These are phyloP conservation scores for Nothoprocta pentlandii DNA, from an alignment of 2,113 vertebrate species.

Conservation along the genomic window DNA sequence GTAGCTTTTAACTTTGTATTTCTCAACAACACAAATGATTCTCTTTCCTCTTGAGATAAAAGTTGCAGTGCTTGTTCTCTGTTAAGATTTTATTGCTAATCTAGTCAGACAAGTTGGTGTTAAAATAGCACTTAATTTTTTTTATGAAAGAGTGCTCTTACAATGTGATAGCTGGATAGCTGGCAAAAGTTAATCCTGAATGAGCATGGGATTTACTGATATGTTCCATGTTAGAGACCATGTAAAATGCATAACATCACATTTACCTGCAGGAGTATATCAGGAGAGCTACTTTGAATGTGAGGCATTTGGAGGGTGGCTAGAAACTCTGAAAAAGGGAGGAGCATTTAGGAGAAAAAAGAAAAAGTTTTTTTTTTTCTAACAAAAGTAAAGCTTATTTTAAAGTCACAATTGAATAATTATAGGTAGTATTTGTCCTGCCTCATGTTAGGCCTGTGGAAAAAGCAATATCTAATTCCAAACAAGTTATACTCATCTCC, in stretches of 20 bases:
- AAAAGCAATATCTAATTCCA: no score
- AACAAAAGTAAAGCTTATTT: no score
- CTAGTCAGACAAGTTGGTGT: not conserved
- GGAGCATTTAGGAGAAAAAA: not conserved
- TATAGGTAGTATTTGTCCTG: no score
- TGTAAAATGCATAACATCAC: not conserved
- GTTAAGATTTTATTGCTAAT: not conserved
- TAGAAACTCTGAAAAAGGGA: not conserved
- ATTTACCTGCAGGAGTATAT: not conserved
- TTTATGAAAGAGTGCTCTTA: not conserved
- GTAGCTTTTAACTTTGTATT: not conserved
- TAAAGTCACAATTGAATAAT: no score
- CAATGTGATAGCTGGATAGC: not conserved
- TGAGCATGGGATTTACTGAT: accelerated
- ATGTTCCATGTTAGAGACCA: accelerated
- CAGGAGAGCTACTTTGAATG: not conserved
- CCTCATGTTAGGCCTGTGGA: no score
- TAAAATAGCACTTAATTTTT: not conserved
- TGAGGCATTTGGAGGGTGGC: accelerated
- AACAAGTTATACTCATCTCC: no score
- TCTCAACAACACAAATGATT: not conserved
- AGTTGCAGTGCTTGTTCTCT: not conserved
- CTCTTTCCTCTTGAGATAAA: not conserved
- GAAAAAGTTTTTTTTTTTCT: not conserved
- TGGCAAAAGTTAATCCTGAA: not conserved